phyloP scores from a whole-genome alignment of 2,797 vertebrate species.

The Myioborus miniatus region DNA sequence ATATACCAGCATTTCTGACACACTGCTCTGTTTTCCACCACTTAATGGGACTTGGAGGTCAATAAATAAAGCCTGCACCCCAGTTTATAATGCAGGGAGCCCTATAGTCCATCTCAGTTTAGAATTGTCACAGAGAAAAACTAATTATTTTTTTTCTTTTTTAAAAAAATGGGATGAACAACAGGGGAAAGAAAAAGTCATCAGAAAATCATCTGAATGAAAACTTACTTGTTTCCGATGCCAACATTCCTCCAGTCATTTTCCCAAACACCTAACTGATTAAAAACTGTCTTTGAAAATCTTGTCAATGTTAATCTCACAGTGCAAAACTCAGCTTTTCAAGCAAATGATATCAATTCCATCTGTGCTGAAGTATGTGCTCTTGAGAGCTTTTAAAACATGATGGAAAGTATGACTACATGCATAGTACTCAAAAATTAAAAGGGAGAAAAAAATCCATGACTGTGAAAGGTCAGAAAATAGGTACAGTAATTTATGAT shows the following conservation, averaged over 20 bases:
- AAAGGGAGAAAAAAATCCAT: background rate
- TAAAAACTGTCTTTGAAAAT: background rate
- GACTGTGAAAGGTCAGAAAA: background rate
- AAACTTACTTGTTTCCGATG: background rate
- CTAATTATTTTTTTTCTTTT: background rate
- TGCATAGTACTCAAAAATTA: background rate
- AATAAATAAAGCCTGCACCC: background rate
- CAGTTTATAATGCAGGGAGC: background rate
- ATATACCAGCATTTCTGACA: background rate
- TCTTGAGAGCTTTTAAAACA: background rate
- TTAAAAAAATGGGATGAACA: background rate
- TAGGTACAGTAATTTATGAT: background rate
- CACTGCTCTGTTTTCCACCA: background rate
- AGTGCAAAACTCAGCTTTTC: background rate
- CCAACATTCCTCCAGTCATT: background rate
- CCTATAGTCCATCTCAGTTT: background rate
- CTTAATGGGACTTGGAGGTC: background rate
- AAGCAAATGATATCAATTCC: slow-evolving; percentile 4
- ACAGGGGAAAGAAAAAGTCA: background rate
- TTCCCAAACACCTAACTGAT: background rate
- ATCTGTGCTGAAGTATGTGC: background rate
- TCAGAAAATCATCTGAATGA: background rate
- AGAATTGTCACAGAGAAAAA: background rate
- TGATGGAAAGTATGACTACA: background rate
- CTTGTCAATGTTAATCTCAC: background rate